Evolutionary conservation across 2,113 vertebrate species (phyloP).

Genomic region (Triplophysa tibetana): DNA sequence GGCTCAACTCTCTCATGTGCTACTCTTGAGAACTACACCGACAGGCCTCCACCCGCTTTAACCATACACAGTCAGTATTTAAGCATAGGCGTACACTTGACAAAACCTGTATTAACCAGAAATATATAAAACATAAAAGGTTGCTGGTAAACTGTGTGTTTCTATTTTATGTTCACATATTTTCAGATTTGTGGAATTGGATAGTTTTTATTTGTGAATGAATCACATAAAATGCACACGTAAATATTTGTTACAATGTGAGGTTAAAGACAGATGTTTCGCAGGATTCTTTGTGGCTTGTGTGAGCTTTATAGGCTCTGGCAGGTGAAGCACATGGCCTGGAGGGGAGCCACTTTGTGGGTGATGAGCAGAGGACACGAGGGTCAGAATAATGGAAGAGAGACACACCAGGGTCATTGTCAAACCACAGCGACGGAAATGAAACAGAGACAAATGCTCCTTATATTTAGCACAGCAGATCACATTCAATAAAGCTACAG

Average conservation of each 20-base stretch:
- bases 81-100: neutral
- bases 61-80: neutral
- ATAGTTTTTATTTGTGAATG: neutral
- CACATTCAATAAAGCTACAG: neutral
- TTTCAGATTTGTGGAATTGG: neutral
- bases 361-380: slow-evolving; percentile 34
- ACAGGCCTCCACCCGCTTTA: neutral
- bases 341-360: slow-evolving; percentile 38
- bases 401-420: slow-evolving; percentile 2
- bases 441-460: neutral
- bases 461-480: slow-evolving; percentile 2
- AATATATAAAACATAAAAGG: too few relatives aligned
- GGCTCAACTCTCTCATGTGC: slow-evolving; percentile 69
- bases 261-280: slow-evolving; percentile 7
- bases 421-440: neutral
- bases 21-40: slow-evolving; percentile 45
- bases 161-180: neutral
- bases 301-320: slow-evolving; percentile 31
- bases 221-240: neutral
- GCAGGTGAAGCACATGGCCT: slow-evolving; percentile 16
- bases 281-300: neutral
- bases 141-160: neutral
- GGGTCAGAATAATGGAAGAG: slow-evolving; percentile 13
- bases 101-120: neutral
- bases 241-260: too few relatives aligned